These are phyloP conservation scores for Onychomys leucogaster DNA, from an alignment of 2,797 vertebrate genomes.

Conservation along the genomic window DNA sequence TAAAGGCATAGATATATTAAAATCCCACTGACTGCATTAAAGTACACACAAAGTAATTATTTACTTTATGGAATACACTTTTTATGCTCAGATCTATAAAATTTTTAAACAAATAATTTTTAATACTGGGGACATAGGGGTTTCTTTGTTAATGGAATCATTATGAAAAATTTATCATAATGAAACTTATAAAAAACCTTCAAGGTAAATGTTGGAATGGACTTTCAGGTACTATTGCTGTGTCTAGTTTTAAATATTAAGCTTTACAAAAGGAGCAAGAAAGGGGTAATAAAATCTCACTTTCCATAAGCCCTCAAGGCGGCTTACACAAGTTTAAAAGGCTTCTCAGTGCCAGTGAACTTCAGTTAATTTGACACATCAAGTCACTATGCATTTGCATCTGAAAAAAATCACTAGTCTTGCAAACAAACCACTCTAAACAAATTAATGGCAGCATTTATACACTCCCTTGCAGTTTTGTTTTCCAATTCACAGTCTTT, in stretches of 20 bases:
- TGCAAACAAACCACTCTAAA: background rate
- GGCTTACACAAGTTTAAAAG: background rate
- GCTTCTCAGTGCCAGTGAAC: background rate
- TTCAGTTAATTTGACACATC: conserved; percentile 7
- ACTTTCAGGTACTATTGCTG: background rate
- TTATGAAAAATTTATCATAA: conserved; percentile 56
- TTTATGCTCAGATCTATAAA: conserved; percentile 27
- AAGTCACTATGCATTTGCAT: background rate
- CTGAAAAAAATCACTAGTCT: background rate
- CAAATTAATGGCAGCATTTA: background rate
- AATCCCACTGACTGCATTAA: conserved; percentile 5
- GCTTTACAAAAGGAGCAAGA: conserved; percentile 31
- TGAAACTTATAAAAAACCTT: conserved; percentile 54
- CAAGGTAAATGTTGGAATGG: conserved; percentile 34
- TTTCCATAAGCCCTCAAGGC: background rate
- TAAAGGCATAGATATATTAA: background rate
- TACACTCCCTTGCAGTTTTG: background rate
- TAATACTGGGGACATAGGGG: background rate
- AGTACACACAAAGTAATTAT: background rate
- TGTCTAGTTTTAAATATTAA: background rate
- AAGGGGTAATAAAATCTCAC: conserved; percentile 38
- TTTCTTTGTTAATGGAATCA: conserved; percentile 31
- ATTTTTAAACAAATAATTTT: conserved; percentile 54
- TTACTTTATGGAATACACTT: conserved; percentile 16
- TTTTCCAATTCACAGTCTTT: background rate